phyloP scores from a whole-genome alignment of 2,888 invertebrate species.

The Calephelis perditalis region DNA sequence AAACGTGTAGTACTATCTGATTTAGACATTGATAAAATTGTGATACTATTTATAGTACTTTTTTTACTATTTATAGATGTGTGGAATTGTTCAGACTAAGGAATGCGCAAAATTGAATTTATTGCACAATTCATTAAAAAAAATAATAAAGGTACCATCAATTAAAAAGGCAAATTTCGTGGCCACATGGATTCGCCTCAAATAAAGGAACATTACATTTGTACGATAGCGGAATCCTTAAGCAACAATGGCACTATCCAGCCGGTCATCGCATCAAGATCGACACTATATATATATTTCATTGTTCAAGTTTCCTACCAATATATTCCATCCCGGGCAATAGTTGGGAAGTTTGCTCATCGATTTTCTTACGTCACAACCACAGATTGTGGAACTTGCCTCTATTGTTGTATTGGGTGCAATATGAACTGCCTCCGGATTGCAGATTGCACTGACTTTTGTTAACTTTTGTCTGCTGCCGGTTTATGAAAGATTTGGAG shows the following conservation, averaged over 20 bases:
- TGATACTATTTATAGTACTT: too few species aligned
- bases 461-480: constrained; percentile 40
- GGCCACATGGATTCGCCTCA: too few species aligned
- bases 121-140: too few species aligned
- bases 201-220: too few species aligned
- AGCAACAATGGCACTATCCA: constrained; percentile 15
- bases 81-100: too few species aligned
- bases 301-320: constrained; percentile 54
- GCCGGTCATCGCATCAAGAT: constrained; percentile 28
- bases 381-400: constrained; percentile 41
- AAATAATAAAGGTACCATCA: too few species aligned
- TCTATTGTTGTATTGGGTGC: constrained; percentile 52
- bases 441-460: constrained; percentile 58
- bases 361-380: constrained; percentile 38
- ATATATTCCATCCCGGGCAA: constrained; percentile 54
- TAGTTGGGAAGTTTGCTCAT: constrained; percentile 43
- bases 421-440: constrained; percentile 51
- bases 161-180: too few species aligned
- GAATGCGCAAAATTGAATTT: too few species aligned
- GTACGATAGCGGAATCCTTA: constrained; percentile 26
- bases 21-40: too few species aligned
- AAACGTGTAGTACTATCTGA: too few species aligned
- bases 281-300: constrained; percentile 52
- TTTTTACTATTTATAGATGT: too few species aligned
- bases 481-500: constrained; percentile 12